Conservation (phyloP, 2,888 invertebrate genomes). For the Adineta ricciae region DNA sequence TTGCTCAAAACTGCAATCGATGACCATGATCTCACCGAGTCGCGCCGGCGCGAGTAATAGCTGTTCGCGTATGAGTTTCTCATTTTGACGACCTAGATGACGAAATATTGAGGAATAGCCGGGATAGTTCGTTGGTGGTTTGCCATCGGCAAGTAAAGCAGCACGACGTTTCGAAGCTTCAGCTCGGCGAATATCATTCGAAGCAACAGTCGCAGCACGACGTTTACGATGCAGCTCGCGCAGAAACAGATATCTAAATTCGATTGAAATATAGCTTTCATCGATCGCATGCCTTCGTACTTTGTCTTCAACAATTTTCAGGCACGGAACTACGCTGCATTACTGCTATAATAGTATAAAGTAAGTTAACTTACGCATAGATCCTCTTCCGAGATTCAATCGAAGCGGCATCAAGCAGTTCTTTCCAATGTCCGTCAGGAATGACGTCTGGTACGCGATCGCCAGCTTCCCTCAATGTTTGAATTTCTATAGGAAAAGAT, state of each 20-base stretch:
- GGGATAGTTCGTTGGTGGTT: background rate
- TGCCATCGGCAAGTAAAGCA: background rate
- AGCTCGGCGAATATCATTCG: background rate
- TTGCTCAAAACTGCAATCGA: constrained; percentile 11
- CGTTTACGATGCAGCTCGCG: background rate
- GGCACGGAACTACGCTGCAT: no score
- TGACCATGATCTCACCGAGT: background rate
- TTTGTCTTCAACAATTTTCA: no score
- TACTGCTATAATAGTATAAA: no score
- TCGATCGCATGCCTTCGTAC: no score
- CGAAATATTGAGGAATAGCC: constrained; percentile 18
- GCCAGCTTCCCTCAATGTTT: constrained; percentile 17
- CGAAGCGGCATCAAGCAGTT: background rate
- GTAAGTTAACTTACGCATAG: background rate
- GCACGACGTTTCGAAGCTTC: background rate
- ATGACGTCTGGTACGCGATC: constrained; percentile 7
- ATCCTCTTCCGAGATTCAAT: background rate
- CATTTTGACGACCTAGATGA: background rate
- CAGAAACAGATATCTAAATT: background rate
- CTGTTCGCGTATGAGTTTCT: background rate
- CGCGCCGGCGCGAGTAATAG: background rate
- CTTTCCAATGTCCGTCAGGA: background rate
- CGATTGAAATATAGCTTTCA: background rate
- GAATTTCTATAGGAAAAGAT: background rate
- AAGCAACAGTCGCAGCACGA: background rate